These are phyloP conservation scores for Aplocera efformata DNA, from an alignment of 2,888 invertebrate species.

Conservation along the genomic window DNA sequence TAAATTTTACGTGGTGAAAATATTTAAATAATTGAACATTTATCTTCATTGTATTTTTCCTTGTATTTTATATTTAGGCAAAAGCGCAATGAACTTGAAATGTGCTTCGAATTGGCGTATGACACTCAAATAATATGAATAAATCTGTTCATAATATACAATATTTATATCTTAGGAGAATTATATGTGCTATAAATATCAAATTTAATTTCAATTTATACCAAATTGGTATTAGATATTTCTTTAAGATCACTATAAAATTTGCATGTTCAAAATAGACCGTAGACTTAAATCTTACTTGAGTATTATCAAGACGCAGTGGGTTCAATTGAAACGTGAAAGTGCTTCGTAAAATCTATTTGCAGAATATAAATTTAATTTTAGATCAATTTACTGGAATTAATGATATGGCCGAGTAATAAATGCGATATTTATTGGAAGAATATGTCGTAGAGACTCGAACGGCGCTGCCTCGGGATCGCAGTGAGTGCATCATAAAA, in stretches of 20 bases:
- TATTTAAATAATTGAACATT: too few species aligned
- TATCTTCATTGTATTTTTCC: too few species aligned
- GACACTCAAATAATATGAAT: too few species aligned
- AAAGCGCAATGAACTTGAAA: too few species aligned
- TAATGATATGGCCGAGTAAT: slow-evolving; percentile 23
- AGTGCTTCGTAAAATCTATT: slow-evolving; percentile 22
- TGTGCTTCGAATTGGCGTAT: too few species aligned
- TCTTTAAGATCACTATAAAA: slow-evolving; percentile 10
- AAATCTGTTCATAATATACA: too few species aligned
- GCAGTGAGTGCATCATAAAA: slow-evolving; percentile 67
- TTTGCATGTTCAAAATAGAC: slow-evolving; percentile 16
- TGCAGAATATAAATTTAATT: slow-evolving; percentile 24
- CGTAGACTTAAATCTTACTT: slow-evolving; percentile 10
- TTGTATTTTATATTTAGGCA: too few species aligned
- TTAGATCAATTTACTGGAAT: slow-evolving; percentile 24
- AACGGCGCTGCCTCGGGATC: slow-evolving; percentile 37
- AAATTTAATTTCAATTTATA: slow-evolving; percentile 31
- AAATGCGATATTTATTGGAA: slow-evolving; percentile 28
- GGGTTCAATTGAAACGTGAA: slow-evolving; percentile 18
- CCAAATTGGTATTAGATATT: slow-evolving; percentile 7
- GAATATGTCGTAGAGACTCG: slow-evolving; percentile 23
- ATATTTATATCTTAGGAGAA: slow-evolving; percentile 5
- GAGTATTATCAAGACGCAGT: slow-evolving; percentile 13
- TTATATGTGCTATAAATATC: slow-evolving; percentile 25
- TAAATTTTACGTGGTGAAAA: too few species aligned